phyloP scores from a whole-genome alignment of 2,888 invertebrate genomes.

The Ceramica pisi region DNA sequence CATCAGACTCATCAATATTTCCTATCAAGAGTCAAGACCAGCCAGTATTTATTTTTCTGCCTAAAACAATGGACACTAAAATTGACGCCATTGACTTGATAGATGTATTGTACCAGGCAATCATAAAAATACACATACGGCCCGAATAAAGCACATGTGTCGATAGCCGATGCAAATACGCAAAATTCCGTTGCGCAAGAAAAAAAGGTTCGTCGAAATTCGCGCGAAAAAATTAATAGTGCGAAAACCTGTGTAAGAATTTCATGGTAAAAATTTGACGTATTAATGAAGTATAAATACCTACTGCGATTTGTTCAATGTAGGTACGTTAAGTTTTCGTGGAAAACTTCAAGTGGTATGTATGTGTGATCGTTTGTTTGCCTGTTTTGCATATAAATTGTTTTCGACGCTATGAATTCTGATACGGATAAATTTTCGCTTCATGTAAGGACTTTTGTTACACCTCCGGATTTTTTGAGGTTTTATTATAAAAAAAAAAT shows the following conservation, averaged over 20 bases:
- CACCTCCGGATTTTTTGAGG: conserved; percentile 2
- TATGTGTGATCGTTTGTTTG: conserved; percentile 78
- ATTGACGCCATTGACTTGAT: not conserved
- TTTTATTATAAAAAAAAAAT: too few species aligned
- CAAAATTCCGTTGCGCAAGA: conserved; percentile 18
- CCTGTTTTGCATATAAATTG: conserved; percentile 85
- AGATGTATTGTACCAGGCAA: conserved; percentile 17
- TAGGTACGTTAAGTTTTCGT: conserved; percentile 34
- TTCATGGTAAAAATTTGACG: not conserved
- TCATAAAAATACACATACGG: conserved; percentile 19
- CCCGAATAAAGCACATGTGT: not conserved
- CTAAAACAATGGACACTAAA: too few species aligned
- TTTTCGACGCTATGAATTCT: conserved; percentile 80
- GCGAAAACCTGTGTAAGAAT: conserved; percentile 17
- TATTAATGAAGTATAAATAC: conserved; percentile 30
- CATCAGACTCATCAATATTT: not conserved
- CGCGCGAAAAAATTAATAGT: conserved; percentile 2
- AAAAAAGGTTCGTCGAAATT: conserved; percentile 5
- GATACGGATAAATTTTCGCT: conserved; percentile 78
- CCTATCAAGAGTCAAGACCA: not conserved
- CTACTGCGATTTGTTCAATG: conserved; percentile 41
- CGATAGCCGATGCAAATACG: conserved; percentile 9
- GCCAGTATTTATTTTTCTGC: not conserved
- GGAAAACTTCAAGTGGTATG: conserved; percentile 58
- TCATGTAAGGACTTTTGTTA: conserved; percentile 27